Evolutionary conservation across 2,797 vertebrate species (phyloP), one percentile per base, ranked within the genome.

Genomic region (Glossophaga mutica): DNA sequence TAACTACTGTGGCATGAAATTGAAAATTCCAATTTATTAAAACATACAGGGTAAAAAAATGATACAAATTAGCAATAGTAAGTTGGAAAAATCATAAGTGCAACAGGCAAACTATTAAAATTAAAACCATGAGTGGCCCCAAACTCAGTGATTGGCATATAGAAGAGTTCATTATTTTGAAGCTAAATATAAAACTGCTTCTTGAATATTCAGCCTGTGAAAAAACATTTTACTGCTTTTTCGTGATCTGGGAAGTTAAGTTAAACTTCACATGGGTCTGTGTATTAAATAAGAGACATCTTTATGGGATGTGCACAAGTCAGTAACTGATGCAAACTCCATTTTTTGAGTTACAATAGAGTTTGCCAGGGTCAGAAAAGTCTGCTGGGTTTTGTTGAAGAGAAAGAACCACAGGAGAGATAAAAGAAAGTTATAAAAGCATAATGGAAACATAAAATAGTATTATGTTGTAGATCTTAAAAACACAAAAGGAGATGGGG

Each of bases 91-190:
- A 82, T 87, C 67, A 34, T 87, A 62, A 91, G 37, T 82, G 18
- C 77, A 76, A 48, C 32, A 52, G 50, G 18, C 24, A 37, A 50
- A 44, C 50, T 91, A 76, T 87, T 70, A 91, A 87, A 44, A 57
- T 57, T 76, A 50, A 26, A 87, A 94, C 68, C 39, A 94, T 78
- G 87, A 93, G 59, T 96, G 97, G 59, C 85, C 67, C 87, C 79
- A 95, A 96, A 95, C 48, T 42, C 91, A 92, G 0, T 96, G 87
- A 94, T 94, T 93, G 79, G 48, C 90, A 94, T 59, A 85, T 76
- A 85, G 83, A 95, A 94, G 39, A 93, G 79, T 93, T 97, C 84
- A 93, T 96, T 96, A 97, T 91, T 97, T 91, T 97, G 90, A 96
- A 92, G 59, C 91, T 86, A 96, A 97, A 95, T 91, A 90, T 91